A percentile compares a stretch with the other conserved stretches of the same genome.
Conservation (phyloP, 2,888 invertebrate species). For the Agrochola litura region DNA sequence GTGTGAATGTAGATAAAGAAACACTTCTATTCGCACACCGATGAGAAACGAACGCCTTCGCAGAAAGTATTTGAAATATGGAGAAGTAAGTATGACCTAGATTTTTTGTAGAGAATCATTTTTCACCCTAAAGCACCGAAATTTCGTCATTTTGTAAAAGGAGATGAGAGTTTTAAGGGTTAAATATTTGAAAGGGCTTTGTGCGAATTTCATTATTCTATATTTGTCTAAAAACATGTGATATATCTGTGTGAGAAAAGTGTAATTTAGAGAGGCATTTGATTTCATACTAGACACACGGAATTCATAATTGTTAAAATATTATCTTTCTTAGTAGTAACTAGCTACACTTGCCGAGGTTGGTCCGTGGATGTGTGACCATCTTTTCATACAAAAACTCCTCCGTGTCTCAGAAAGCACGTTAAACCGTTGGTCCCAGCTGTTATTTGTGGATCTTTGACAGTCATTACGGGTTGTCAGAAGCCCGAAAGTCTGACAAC, state of each 20-base stretch:
- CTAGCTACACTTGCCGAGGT: too few relatives aligned
- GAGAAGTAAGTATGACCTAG: conserved; percentile 48
- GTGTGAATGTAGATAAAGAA: conserved; percentile 82
- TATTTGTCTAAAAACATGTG: neutral
- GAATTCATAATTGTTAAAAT: neutral
- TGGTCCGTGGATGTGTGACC: too few relatives aligned
- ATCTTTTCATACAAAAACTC: too few relatives aligned
- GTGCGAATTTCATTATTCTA: neutral
- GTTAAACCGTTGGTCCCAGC: too few relatives aligned
- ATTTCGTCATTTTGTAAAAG: too few relatives aligned
- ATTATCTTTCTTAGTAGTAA: too few relatives aligned
- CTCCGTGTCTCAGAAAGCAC: too few relatives aligned
- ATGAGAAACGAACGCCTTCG: conserved; percentile 38
- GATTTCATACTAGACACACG: neutral
- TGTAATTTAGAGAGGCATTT: neutral
- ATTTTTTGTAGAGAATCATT: neutral
- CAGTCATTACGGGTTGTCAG: too few relatives aligned
- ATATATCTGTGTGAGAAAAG: neutral
- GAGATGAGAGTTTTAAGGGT: neutral
- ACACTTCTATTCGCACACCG: conserved; percentile 70
- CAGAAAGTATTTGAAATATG: conserved; percentile 39
- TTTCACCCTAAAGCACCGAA: accelerated
- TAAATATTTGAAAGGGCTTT: neutral
- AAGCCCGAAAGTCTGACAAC: too few relatives aligned
- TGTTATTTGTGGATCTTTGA: too few relatives aligned